Evolutionary conservation across 2,797 vertebrate genomes (phyloP), one percentile per base, ranked within the genome.

Genomic region (Oryzias dopingdopingensis): DNA sequence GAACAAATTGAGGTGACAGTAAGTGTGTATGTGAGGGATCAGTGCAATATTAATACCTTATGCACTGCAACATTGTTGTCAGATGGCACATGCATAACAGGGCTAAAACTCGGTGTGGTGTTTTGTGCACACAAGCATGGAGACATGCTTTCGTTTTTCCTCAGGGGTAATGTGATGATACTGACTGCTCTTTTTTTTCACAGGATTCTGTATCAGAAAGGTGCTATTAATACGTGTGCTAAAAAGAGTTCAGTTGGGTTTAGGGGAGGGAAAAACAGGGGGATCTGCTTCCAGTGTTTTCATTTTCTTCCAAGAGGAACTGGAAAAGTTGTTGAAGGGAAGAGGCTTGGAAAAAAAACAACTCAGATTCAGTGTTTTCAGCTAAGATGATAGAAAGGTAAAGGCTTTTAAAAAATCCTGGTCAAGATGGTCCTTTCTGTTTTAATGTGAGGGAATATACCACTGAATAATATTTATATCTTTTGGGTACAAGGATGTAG

Each of bases 141-240:
- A 84, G 76, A 69, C 67, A 67, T 63, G 78, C 74, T 82, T 81
- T 67, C 69, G 80, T 78, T 82, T 79, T 56, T 46, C 70, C 59
- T 75, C 77, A 48, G 58, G 44, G 59, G 65, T 83, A 81, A 82
- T 73, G 71, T 75, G 79, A 84, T 79, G 79, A 80, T 69, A 66
- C 53, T 68, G 65, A 63, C 74, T 77, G 68, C 78, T 44, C 74
- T 72, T 29, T 74, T 83, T 68, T 62, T 63, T 67, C 65, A 54
- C 54, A 82, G 71, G 72, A 77, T 66, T 74, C 53, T 56, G 80
- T 77, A 80, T 82, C 71, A 79, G 63, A 79, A 77, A 83, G 51
- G 43, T 45, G 56, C 71, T 86, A 86, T 80, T 78, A 85, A 87
- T 88, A 86, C 77, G 81, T 79, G 69, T 78, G 76, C 68, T 79